These are phyloP conservation scores for Apus apus DNA, from an alignment of 2,113 vertebrate genomes.

Conservation along the genomic window DNA sequence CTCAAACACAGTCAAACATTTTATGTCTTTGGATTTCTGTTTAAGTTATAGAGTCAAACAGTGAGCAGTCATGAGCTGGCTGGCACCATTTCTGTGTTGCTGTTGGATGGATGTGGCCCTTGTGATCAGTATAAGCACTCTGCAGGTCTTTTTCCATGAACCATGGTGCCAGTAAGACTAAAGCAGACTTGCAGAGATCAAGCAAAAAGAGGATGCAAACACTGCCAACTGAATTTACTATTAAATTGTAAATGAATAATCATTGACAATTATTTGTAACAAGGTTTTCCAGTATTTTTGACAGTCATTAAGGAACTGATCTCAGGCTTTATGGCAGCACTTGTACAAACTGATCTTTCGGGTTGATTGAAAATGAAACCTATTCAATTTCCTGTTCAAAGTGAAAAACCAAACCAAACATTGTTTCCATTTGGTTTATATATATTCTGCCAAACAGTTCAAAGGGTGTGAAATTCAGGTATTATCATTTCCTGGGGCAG, in stretches of 20 bases:
- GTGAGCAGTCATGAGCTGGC: not conserved
- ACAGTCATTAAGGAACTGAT: not conserved
- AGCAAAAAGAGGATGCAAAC: not conserved
- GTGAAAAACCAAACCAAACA: not conserved
- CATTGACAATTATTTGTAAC: not conserved
- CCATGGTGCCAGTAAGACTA: not conserved
- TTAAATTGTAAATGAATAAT: not conserved
- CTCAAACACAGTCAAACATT: not conserved
- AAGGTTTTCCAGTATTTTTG: not conserved
- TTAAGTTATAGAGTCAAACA: not conserved
- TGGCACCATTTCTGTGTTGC: slow-evolving; percentile 41
- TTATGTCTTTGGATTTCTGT: slow-evolving; percentile 8
- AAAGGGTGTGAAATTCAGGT: not conserved
- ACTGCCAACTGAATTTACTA: not conserved
- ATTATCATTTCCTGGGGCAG: not conserved
- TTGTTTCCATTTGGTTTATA: not conserved
- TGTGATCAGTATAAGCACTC: not conserved
- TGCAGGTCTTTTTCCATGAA: not conserved
- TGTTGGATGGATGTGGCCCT: slow-evolving; percentile 17
- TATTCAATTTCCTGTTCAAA: not conserved
- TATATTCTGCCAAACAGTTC: not conserved
- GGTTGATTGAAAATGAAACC: not conserved
- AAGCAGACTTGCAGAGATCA: not conserved
- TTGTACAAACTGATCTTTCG: not conserved
- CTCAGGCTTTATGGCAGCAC: not conserved